phyloP scores from a whole-genome alignment of 2,113 vertebrate genomes.

The Phocoena sinus region DNA sequence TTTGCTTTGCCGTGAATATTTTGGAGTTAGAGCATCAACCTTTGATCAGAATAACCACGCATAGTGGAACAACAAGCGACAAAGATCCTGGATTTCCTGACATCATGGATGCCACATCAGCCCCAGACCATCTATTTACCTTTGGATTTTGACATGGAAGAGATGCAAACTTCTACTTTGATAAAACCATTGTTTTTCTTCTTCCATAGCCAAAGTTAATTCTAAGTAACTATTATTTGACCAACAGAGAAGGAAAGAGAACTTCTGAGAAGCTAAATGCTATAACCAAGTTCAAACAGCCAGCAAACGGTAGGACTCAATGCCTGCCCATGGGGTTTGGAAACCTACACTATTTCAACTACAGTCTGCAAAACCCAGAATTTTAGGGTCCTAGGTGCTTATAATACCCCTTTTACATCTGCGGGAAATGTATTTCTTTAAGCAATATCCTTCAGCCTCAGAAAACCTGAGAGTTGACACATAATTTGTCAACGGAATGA shows the following conservation, averaged over 20 bases:
- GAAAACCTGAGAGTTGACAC: background rate
- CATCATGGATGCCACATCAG: fast-evolving
- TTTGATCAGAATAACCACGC: background rate
- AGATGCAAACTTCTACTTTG: background rate
- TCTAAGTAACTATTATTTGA: background rate
- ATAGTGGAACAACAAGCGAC: too few relatives aligned
- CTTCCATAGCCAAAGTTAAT: background rate
- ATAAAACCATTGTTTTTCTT: background rate
- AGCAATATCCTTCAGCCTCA: background rate
- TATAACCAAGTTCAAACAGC: background rate
- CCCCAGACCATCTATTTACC: fast-evolving
- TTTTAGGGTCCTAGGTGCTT: background rate
- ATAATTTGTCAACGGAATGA: background rate
- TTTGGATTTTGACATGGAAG: background rate
- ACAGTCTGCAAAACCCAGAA: background rate
- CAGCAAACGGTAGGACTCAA: background rate
- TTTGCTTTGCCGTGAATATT: background rate
- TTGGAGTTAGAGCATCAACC: background rate
- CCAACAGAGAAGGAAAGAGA: background rate
- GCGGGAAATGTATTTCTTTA: background rate
- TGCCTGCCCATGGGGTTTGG: background rate
- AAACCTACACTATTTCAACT: background rate
- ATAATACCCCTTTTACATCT: background rate
- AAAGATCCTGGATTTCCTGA: background rate
- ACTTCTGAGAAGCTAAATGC: background rate